Base-by-base conservation (phyloP, 2,797 vertebrate genomes). In the Tokudaia tokunoshimensis region DNA sequence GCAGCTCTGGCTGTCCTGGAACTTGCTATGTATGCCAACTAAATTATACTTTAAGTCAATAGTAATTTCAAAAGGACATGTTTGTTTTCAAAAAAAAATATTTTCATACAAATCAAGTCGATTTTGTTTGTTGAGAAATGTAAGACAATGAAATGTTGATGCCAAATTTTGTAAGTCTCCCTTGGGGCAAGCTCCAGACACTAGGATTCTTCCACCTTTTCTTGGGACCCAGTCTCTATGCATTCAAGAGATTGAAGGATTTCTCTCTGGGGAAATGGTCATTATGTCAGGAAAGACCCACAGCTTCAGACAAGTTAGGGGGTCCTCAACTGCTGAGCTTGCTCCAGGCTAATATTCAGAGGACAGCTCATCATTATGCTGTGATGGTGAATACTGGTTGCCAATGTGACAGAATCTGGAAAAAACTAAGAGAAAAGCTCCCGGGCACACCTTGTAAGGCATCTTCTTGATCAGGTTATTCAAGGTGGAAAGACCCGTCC, bases 11-110 rank as follows among this genome's bases (percentile, higher is more conserved):
- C 31, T 86, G 47, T 70, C 44, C 34, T 70, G 20, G 83, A 86
- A 70, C 31, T 70, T 67, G 44, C 19, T 70, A 24, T 17, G 47
- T 86, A 52, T 52, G 37, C 55, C 70, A 95, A 89, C 41, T 96
- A 94, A 93, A 93, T 92, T 96, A 34, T 67, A 93, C 85, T 96
- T 91, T 86, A 95, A 95, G 88, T 34, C 61, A 94, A 67, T 44
- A 87, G 50, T 75, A 89, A 91, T 96, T 90, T 94, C 78, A 96
- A 85, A 95, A 92, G 84, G 89, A 70, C n/a, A 90, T 26, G 14
- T 75, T 41, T 94, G 86, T 59, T 86, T 79, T 94, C 74, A 22
- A 86, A 70, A 89, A 81, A 96, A 96, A 83, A 82, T 57, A 95
- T 88, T 31, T 17, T 41, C 52, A 88, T 41, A 82, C 47, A 94